phyloP scores from a whole-genome alignment of 2,797 vertebrate genomes.

The Telmatherina bonti region DNA sequence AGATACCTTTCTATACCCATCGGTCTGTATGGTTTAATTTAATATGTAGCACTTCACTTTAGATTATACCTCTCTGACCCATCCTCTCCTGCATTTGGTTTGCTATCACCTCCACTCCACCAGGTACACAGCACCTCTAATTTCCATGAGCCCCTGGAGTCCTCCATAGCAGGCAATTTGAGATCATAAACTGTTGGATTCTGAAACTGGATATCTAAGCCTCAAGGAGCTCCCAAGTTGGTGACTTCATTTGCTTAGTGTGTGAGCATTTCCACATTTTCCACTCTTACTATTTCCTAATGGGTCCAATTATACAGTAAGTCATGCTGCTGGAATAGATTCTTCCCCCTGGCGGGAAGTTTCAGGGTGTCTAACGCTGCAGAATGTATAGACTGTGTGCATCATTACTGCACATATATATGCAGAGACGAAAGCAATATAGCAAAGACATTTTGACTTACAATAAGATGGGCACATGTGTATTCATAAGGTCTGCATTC shows the following conservation, averaged over 20 bases:
- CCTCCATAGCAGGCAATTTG: constrained; percentile 7
- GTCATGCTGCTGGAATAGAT: constrained; percentile 14
- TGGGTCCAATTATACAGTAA: constrained; percentile 40
- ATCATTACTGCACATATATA: too few relatives aligned
- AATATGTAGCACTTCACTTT: constrained; percentile 2
- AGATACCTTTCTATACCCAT: not conserved
- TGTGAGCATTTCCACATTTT: constrained; percentile 37
- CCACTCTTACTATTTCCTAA: constrained; percentile 33
- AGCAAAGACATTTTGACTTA: too few relatives aligned
- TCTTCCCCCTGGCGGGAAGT: constrained; percentile 15
- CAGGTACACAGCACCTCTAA: constrained; percentile 38
- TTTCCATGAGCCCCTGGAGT: constrained; percentile 16
- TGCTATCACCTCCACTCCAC: constrained; percentile 17
- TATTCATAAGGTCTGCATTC: too few relatives aligned
- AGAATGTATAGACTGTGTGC: too few relatives aligned
- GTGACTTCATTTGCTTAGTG: constrained; percentile 33
- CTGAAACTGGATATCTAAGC: constrained; percentile 44
- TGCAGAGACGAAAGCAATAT: too few relatives aligned
- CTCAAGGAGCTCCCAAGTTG: constrained; percentile 30
- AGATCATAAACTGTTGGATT: constrained; percentile 31
- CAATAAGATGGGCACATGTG: too few relatives aligned
- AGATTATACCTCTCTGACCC: constrained; percentile 1
- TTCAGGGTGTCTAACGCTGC: not conserved
- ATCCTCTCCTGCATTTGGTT: constrained; percentile 7
- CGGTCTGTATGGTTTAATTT: not conserved